Evolutionary conservation across 2,113 vertebrate species (phyloP).

Genomic region (Marmota monax): DNA sequence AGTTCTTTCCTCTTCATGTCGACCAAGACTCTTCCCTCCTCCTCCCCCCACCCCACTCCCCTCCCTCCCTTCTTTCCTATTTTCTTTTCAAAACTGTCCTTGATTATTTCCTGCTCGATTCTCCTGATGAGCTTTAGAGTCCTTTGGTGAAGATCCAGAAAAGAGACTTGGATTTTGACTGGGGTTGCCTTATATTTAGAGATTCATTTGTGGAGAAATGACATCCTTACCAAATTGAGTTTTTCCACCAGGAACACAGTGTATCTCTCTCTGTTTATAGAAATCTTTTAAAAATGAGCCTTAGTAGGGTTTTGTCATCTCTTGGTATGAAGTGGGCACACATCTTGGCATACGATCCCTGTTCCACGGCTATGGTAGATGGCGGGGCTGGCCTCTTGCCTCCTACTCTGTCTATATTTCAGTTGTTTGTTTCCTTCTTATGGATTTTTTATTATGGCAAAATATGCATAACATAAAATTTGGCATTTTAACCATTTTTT

Average conservation of each 20-base stretch:
- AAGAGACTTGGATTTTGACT: constrained; percentile 43
- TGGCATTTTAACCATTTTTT: neutral
- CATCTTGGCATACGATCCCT: neutral
- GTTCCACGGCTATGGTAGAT: neutral
- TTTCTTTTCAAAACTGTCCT: neutral
- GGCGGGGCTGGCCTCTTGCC: neutral
- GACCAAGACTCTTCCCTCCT: neutral
- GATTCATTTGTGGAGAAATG: constrained; percentile 58
- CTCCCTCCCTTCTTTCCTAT: neutral
- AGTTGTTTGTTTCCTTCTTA: neutral
- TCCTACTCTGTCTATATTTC: neutral
- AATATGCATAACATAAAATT: neutral
- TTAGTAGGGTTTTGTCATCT: neutral
- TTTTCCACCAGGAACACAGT: constrained; percentile 53
- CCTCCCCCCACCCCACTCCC: neutral
- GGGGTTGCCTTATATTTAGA: constrained; percentile 54
- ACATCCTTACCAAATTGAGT: constrained; percentile 12
- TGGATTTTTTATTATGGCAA: neutral
- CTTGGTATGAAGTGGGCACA: neutral
- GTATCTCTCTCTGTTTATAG: neutral
- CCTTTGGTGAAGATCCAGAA: constrained; percentile 16
- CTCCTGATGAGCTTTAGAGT: constrained; percentile 33
- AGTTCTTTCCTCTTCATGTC: neutral
- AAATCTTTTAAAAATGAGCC: constrained; percentile 7
- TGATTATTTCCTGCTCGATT: neutral